phyloP scores from a whole-genome alignment of 2,113 vertebrate species.

The Corythaixoides concolor region DNA sequence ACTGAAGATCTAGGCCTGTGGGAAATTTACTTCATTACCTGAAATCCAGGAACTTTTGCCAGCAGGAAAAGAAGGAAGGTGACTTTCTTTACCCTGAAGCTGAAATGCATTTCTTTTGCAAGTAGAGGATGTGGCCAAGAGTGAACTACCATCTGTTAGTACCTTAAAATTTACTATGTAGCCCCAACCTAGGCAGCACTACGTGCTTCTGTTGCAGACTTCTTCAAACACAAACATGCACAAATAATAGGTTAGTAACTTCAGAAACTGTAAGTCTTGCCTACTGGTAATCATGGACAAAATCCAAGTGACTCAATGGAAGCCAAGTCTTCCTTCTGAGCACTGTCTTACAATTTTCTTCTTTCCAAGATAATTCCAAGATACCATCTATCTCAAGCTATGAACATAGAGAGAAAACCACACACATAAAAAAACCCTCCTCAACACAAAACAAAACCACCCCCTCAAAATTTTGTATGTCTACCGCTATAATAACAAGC shows the following conservation, averaged over 20 bases:
- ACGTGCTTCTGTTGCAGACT: neutral
- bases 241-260: neutral
- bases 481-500: neutral
- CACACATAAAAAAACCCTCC: accelerated
- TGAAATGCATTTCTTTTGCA: neutral
- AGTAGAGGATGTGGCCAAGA: neutral
- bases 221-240: neutral
- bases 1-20: neutral
- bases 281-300: neutral
- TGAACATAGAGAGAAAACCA: neutral
- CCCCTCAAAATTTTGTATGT: neutral
- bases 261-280: neutral
- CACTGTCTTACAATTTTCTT: neutral
- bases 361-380: neutral
- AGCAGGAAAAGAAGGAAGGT: neutral
- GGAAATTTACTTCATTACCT: neutral
- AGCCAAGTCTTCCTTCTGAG: neutral
- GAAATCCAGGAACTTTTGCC: neutral
- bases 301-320: neutral
- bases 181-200: neutral
- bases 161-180: neutral
- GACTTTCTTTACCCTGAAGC: neutral
- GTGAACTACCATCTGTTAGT: neutral
- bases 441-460: neutral
- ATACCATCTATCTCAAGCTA: neutral